Evolutionary conservation across 92 coral and sea anemone species (phyloP).

Genomic region (Epizoanthus ramosus): DNA sequence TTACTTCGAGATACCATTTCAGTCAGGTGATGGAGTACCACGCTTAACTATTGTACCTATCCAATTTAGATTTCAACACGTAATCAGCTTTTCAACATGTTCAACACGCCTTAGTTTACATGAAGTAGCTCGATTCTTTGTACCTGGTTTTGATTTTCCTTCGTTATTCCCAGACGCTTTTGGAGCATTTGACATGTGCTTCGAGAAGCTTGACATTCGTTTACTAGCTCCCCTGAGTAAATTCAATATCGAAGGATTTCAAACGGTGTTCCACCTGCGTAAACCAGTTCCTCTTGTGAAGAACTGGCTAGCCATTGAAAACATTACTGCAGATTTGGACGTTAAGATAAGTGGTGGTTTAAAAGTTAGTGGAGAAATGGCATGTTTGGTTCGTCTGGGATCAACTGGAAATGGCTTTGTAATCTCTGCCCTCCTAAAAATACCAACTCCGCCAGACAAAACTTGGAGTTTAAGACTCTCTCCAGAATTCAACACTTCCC

Average conservation of each 20-base stretch:
- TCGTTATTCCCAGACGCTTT: constrained; percentile 50
- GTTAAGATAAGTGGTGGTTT: constrained; percentile 1
- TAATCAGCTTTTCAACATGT: constrained; percentile 41
- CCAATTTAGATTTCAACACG: constrained; percentile 12
- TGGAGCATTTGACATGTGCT: constrained; percentile 32
- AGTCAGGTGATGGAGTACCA: neutral
- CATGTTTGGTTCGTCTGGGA: constrained; percentile 52
- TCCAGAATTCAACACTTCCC: neutral
- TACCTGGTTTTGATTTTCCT: constrained; percentile 53
- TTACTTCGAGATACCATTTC: constrained; percentile 51
- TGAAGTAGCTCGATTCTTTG: constrained; percentile 30
- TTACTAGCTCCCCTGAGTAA: constrained; percentile 46
- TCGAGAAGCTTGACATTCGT: constrained; percentile 43
- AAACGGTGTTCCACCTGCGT: constrained; percentile 17
- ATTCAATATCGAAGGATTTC: constrained; percentile 41
- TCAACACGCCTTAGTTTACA: constrained; percentile 15
- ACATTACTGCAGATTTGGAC: constrained; percentile 44
- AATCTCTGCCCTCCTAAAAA: constrained; percentile 5
- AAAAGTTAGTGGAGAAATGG: constrained; percentile 43
- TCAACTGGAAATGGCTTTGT: constrained; percentile 33
- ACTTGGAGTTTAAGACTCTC: constrained; percentile 48
- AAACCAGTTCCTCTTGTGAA: constrained; percentile 28
- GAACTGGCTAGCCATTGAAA: constrained; percentile 52
- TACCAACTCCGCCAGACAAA: constrained; percentile 35
- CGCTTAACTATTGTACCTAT: neutral